Evolutionary conservation across 2,113 vertebrate genomes (phyloP), one percentile per base, ranked within the genome.

Genomic region (Aix galericulata): DNA sequence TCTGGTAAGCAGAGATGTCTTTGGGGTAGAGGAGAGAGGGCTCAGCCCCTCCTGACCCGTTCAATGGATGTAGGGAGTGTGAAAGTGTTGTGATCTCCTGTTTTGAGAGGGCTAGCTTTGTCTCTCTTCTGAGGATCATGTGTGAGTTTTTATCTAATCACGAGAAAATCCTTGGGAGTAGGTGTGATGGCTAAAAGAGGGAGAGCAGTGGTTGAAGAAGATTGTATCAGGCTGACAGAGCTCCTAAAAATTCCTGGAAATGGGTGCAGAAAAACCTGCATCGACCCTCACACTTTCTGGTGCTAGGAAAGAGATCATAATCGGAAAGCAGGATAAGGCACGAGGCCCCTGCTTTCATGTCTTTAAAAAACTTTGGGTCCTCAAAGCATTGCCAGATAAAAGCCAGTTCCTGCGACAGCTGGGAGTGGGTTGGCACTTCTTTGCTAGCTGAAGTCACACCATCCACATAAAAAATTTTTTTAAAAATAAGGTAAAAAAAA

Each of bases 321-420:
- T 64, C 56, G 58, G 58, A 78, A 91, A 88, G 34, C 31, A 36
- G 53, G 56, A 76, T 64, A 59, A 89, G 67, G 32, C 56, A 73
- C 27, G 62, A 92, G 93, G 66, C 18, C 66, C 21, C 32, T 72
- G 25, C 72, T 90, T 86, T 92, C 52, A 18, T 0, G 0, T 75
- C 66, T 92, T 94, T 25, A 40, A 92, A 81, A 95, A 91, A 52
- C 73, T 92, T 89, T 3, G 38, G 58, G n/a, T 82, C 93, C 88
- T 94, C 34, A 94, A 88, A 93, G 77, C 0, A 0, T 52, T 81
- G 62, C 86, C 58, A 79, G 82, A 81, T 91, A 82, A 93, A 94
- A 90, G 76, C 34, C 38, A 42, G 53, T 56, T 93, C 66, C 50
- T 92, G 25, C 86, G 80, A 73, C 80, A 91, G 73, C 69, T 91